Evolutionary conservation across 2,888 invertebrate species (phyloP).

Genomic region (Netelia melanura): DNA sequence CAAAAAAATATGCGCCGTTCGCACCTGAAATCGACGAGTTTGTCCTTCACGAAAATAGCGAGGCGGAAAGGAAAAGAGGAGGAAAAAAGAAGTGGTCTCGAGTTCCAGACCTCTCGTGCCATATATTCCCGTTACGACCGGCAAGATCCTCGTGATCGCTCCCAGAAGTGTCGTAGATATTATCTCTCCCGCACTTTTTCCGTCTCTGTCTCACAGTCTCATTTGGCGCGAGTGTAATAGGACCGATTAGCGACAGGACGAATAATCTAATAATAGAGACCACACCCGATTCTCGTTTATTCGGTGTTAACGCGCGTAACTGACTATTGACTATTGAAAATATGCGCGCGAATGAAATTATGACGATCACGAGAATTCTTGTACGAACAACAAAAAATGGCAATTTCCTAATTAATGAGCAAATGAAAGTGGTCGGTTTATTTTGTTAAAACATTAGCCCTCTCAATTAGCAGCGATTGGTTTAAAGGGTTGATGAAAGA

Average conservation of each 20-base stretch:
- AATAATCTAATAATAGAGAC: slow-evolving; percentile 58
- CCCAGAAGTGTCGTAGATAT: not conserved
- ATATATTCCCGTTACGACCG: not conserved
- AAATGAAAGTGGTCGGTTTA: not conserved
- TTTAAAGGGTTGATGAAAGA: not conserved
- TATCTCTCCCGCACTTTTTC: not conserved
- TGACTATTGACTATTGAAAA: not conserved
- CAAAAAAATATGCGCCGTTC: slow-evolving; percentile 9
- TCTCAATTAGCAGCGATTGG: slow-evolving; percentile 38
- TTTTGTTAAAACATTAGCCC: not conserved
- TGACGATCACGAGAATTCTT: slow-evolving; percentile 4
- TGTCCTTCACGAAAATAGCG: slow-evolving; percentile 5
- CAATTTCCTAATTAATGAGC: not conserved
- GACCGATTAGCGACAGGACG: slow-evolving; percentile 46
- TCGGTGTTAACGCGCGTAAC: not conserved
- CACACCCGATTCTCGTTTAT: slow-evolving; percentile 25
- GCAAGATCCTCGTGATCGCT: slow-evolving; percentile 36
- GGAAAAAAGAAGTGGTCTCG: not conserved
- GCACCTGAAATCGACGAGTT: slow-evolving; percentile 21
- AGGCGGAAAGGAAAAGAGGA: not conserved
- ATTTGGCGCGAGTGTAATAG: not conserved
- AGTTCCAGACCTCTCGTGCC: not conserved
- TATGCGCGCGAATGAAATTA: slow-evolving; percentile 14
- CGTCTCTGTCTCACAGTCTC: not conserved
- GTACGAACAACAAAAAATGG: not conserved